Evolutionary conservation across 2,888 invertebrate genomes (phyloP).

Genomic region (Panopea generosa): DNA sequence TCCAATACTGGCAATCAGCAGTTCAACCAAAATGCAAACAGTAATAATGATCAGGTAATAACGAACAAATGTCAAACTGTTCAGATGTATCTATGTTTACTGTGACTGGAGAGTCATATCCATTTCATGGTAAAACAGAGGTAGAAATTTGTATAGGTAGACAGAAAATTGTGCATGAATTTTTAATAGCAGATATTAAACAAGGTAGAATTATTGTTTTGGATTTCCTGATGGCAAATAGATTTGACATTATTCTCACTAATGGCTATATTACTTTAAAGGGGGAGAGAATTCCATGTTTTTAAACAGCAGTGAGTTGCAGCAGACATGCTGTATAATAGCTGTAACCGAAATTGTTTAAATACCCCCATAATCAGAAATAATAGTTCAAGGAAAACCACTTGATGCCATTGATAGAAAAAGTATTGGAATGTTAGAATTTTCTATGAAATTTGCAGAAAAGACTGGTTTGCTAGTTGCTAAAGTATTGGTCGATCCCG

Average conservation of each 20-base stretch:
- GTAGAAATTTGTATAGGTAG: constrained; percentile 16
- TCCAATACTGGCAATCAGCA: no score
- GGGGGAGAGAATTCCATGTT: constrained; percentile 20
- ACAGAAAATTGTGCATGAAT: constrained; percentile 15
- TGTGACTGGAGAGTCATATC: constrained; percentile 40
- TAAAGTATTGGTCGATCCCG: constrained; percentile 16
- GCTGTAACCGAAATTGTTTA: constrained; percentile 18
- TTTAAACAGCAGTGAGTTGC: not conserved
- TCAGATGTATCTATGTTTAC: constrained; percentile 17
- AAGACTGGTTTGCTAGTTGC: constrained; percentile 29
- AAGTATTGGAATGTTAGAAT: constrained; percentile 11
- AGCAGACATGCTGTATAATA: constrained; percentile 20
- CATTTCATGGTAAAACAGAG: constrained; percentile 35
- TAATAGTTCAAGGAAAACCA: constrained; percentile 18
- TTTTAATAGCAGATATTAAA: constrained; percentile 17
- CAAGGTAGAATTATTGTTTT: constrained; percentile 29
- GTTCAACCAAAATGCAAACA: no score
- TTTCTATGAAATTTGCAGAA: constrained; percentile 13
- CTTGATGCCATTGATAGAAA: constrained; percentile 9
- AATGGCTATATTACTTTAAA: constrained; percentile 15
- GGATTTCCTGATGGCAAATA: constrained; percentile 29
- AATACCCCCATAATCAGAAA: constrained; percentile 12
- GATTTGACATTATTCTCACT: constrained; percentile 26
- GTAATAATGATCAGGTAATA: no score
- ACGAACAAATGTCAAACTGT: no score